phyloP scores from a whole-genome alignment of 2,888 invertebrate genomes.

The Dascillus cervinus region DNA sequence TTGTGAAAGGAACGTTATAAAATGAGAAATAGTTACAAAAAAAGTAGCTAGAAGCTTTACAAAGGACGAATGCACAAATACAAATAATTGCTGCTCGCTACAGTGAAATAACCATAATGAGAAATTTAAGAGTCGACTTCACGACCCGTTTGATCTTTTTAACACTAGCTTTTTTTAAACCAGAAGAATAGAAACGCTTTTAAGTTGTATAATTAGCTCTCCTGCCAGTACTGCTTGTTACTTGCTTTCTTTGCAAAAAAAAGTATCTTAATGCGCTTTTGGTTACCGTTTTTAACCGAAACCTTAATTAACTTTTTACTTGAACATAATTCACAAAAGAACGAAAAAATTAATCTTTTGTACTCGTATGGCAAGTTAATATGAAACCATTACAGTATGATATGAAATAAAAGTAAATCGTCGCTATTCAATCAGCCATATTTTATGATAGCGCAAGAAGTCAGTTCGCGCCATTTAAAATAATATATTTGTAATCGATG shows the following conservation, averaged over 20 bases:
- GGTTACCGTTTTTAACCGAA: no score
- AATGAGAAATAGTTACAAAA: no score
- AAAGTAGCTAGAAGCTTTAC: slow-evolving; percentile 6
- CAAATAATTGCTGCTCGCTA: slow-evolving; percentile 15
- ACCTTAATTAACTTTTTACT: no score
- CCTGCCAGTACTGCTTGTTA: slow-evolving; percentile 9
- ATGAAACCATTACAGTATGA: neutral
- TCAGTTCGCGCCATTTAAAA: slow-evolving; percentile 39
- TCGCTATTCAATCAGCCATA: slow-evolving; percentile 35
- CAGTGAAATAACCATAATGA: slow-evolving; percentile 14
- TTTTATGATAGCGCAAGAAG: slow-evolving; percentile 35
- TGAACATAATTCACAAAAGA: no score
- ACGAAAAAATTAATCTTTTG: no score
- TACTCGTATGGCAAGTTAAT: no score
- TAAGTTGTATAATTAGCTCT: slow-evolving; percentile 15
- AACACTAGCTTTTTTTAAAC: slow-evolving; percentile 14
- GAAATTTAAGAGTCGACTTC: slow-evolving; percentile 16
- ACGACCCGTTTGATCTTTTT: slow-evolving; percentile 16
- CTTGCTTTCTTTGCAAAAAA: no score
- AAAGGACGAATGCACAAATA: slow-evolving; percentile 13
- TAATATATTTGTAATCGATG: slow-evolving; percentile 42
- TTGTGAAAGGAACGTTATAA: slow-evolving; percentile 10
- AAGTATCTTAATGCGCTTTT: no score
- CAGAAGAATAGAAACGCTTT: slow-evolving; percentile 15
- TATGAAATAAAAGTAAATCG: slow-evolving; percentile 1